These are phyloP conservation scores for Scelioninae gen. 2 DNA, from an alignment of 2,888 invertebrate genomes.

Conservation along the genomic window DNA sequence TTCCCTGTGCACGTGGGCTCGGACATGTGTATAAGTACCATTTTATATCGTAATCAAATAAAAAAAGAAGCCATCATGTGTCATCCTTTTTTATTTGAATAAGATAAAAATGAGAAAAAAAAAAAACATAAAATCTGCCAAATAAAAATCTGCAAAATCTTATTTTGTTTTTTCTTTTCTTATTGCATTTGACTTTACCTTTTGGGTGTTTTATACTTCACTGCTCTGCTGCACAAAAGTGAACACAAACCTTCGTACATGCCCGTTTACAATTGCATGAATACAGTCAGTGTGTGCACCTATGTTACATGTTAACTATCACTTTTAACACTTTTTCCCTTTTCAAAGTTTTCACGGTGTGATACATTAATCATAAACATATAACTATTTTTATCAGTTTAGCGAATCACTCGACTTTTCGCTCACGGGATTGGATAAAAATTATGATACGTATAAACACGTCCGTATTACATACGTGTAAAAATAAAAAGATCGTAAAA, in stretches of 20 bases:
- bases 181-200: conserved; percentile 46
- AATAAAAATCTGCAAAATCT: conserved; percentile 58
- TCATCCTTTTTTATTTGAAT: conserved; percentile 53
- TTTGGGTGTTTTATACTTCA: conserved; percentile 40
- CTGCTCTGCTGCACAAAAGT: conserved; percentile 50
- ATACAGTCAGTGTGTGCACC: conserved; percentile 43
- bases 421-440: conserved; percentile 1
- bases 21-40: too few relatives aligned
- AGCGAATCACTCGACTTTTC: not conserved
- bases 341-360: conserved; percentile 8
- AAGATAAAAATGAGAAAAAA: conserved; percentile 38
- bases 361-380: conserved; percentile 16
- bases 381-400: conserved; percentile 5
- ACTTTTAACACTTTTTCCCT: conserved; percentile 54
- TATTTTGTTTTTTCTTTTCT: conserved; percentile 45
- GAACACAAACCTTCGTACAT: conserved; percentile 34
- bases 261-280: conserved; percentile 51
- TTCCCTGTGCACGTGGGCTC: too few relatives aligned
- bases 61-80: too few relatives aligned
- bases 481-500: too few relatives aligned
- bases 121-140: conserved; percentile 49
- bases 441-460: too few relatives aligned
- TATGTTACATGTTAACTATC: conserved; percentile 42
- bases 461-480: too few relatives aligned
- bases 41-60: too few relatives aligned